phyloP scores from a whole-genome alignment of 2,888 invertebrate genomes.

The Leucoptera coffeella region DNA sequence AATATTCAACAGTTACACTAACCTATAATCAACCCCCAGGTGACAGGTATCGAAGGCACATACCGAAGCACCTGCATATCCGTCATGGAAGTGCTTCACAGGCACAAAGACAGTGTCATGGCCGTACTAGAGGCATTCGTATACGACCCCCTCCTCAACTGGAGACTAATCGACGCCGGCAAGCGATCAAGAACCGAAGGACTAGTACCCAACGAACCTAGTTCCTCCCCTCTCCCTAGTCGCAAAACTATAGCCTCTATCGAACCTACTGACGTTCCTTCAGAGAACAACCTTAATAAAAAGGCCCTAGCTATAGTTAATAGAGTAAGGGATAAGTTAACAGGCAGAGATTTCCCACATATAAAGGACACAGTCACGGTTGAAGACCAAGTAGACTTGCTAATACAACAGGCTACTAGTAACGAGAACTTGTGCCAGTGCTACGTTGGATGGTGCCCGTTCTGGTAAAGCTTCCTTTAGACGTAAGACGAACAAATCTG shows the following conservation, averaged over 20 bases:
- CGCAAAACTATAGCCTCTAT: slow-evolving; percentile 11
- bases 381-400: slow-evolving; percentile 83
- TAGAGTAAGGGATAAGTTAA: slow-evolving; percentile 89
- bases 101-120: slow-evolving; percentile 97
- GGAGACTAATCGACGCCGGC: slow-evolving; percentile 83
- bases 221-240: slow-evolving; percentile 16
- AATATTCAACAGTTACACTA: too few relatives aligned
- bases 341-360: slow-evolving; percentile 83
- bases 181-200: slow-evolving; percentile 22
- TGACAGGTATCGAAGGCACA: slow-evolving; percentile 97
- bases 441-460: slow-evolving; percentile 96
- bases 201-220: slow-evolving; percentile 11
- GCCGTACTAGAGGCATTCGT: slow-evolving; percentile 99
- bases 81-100: slow-evolving; percentile 90
- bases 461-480: slow-evolving; percentile 50
- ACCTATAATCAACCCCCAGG: too few relatives aligned
- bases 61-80: slow-evolving; percentile 96
- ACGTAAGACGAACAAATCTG: too few relatives aligned
- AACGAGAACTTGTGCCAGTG: slow-evolving; percentile 99
- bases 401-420: slow-evolving; percentile 94
- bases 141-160: slow-evolving; percentile 96
- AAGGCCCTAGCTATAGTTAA: slow-evolving; percentile 90
- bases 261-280: slow-evolving; percentile 33
- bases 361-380: slow-evolving; percentile 70
- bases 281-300: slow-evolving; percentile 80